phyloP scores from a whole-genome alignment of 2,888 invertebrate species.

The Lampropteryx suffumata region DNA sequence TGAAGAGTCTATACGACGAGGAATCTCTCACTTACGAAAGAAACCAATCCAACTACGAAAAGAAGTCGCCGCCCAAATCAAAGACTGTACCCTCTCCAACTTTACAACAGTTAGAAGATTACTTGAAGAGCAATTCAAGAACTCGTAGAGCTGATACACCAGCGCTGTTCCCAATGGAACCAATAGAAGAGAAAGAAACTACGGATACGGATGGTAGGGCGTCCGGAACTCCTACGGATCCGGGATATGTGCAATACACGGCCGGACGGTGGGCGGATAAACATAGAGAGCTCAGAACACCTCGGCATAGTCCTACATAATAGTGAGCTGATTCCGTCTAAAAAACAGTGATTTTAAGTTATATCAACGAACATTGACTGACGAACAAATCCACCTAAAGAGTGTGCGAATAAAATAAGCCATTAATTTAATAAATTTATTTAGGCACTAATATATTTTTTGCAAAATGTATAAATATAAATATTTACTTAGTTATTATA shows the following conservation, averaged over 20 bases:
- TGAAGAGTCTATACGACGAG: slow-evolving; percentile 67
- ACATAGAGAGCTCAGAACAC: slow-evolving; percentile 77
- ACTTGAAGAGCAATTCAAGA: slow-evolving; percentile 63
- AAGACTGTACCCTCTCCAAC: slow-evolving; percentile 71
- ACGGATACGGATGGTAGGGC: slow-evolving; percentile 69
- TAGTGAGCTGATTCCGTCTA: not conserved
- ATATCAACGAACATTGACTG: slow-evolving; percentile 43
- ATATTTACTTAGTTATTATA: slow-evolving; percentile 34
- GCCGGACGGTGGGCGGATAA: slow-evolving; percentile 86
- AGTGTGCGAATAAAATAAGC: slow-evolving; percentile 45
- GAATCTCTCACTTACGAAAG: slow-evolving; percentile 50
- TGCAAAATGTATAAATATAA: slow-evolving; percentile 29
- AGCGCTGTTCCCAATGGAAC: slow-evolving; percentile 79
- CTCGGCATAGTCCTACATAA: slow-evolving; percentile 78
- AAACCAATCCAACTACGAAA: slow-evolving; percentile 46
- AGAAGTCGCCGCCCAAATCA: slow-evolving; percentile 64
- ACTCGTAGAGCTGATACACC: slow-evolving; percentile 67
- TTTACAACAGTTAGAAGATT: slow-evolving; percentile 76
- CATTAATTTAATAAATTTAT: slow-evolving; percentile 36
- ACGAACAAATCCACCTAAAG: slow-evolving; percentile 47
- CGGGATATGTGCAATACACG: slow-evolving; percentile 88
- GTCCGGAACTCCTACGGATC: slow-evolving; percentile 87
- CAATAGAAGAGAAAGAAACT: slow-evolving; percentile 70
- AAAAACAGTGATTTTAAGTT: slow-evolving; percentile 16
- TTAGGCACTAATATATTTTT: slow-evolving; percentile 51